These are phyloP conservation scores for Zelleria hepariella DNA, from an alignment of 2,888 invertebrate species.

Conservation along the genomic window DNA sequence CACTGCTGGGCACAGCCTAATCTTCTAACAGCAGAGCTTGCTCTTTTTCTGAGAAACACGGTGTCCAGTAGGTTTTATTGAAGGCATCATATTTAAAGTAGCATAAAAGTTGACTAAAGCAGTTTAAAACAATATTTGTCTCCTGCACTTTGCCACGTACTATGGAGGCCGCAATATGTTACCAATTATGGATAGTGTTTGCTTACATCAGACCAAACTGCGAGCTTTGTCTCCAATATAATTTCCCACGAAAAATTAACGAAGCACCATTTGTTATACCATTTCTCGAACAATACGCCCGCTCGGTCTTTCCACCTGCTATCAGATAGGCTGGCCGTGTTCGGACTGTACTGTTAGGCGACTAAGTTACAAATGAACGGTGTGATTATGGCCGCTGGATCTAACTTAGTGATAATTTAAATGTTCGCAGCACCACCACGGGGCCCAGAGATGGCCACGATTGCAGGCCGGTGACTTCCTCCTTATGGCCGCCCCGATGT, in stretches of 20 bases:
- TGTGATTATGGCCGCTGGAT: constrained; percentile 66
- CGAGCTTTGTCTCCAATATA: neutral
- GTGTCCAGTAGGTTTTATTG: too few species aligned
- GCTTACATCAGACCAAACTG: neutral
- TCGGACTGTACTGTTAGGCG: constrained; percentile 48
- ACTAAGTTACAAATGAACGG: constrained; percentile 66
- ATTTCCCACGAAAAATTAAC: constrained; percentile 39
- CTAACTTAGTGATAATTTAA: constrained; percentile 66
- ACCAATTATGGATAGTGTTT: too few species aligned
- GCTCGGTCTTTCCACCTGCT: constrained; percentile 41
- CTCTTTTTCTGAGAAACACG: too few species aligned
- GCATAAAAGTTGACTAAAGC: too few species aligned
- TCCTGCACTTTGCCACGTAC: too few species aligned
- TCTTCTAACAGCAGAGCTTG: too few species aligned
- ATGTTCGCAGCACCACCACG: constrained; percentile 56
- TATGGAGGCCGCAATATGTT: too few species aligned
- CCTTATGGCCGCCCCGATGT: constrained; percentile 45
- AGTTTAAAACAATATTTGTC: too few species aligned
- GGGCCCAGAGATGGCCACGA: constrained; percentile 49
- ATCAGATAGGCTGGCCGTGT: constrained; percentile 53
- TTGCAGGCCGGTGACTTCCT: constrained; percentile 54
- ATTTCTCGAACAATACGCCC: constrained; percentile 68
- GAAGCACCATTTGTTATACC: constrained; percentile 69
- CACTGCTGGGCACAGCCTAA: too few species aligned
- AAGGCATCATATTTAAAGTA: too few species aligned